Evolutionary conservation across 2,888 invertebrate species (phyloP), one percentile per base, ranked within the genome.

Genomic region (Agrotis puta): DNA sequence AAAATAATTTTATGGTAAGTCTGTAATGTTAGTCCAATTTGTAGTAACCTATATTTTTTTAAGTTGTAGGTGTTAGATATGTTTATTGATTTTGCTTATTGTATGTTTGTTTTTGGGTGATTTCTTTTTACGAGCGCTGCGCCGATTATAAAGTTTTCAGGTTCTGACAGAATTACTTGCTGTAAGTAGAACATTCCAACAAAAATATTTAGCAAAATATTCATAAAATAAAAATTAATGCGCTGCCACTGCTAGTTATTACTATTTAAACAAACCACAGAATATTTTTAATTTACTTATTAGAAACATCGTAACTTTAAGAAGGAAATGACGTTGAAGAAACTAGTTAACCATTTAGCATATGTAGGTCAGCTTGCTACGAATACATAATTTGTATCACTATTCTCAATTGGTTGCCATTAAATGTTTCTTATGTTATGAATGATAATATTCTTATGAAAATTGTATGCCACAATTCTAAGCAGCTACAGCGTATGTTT

Each of bases 21-120:
- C 50, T 27, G 33, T 64, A 53, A 56, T 47, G 14, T 24, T 7
- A 20, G 39, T 50, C 27, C 33, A 45, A 64, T 59, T 63, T 62
- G 24, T 64, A 62, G 13, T 45, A n/a, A n/a, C n/a, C n/a, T n/a
- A 47, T 62, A 24, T 72, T 54, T 13, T 63, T 4, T 27, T 43
- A 11, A 48, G 39, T 39, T 1, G 1, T 39, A 39, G 9, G 11
- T 39, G 39, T 11, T 39, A 11, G 56, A 39, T 51, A 51, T 64
- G 48, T 59, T 20, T 65, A 43, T 71, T 70, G 56, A 53, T 64
- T 69, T 59, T 14, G 81, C 64, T 80, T 75, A 27, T 62, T 70
- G 79, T 74, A 73, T 79, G 68, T 72, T 57, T 72, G 54, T 69
- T 70, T 54, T 62, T 51, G 50, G 67, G 62, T 74, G 33, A 27